These are phyloP conservation scores for Amphiduros pacificus DNA, from an alignment of 2,888 invertebrate species.

Conservation along the genomic window DNA sequence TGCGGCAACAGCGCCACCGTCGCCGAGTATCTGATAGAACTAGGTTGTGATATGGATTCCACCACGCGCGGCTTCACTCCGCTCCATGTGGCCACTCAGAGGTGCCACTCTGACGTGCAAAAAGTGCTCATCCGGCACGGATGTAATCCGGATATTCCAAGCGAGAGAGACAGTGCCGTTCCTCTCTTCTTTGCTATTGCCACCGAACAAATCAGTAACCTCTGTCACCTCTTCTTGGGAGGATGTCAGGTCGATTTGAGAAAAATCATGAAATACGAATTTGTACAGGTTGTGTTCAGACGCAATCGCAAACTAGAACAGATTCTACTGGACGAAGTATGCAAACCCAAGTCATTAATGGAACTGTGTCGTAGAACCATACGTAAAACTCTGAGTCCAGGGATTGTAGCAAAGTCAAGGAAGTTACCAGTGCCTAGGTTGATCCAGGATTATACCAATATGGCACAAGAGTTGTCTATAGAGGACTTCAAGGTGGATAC, in stretches of 20 bases:
- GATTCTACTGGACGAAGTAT: background rate
- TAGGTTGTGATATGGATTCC: background rate
- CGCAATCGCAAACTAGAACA: background rate
- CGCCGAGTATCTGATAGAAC: background rate
- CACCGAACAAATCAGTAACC: background rate
- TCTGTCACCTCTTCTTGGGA: background rate
- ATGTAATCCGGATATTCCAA: background rate
- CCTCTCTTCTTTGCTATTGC: background rate
- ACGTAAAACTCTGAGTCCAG: no score
- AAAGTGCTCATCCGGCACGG: background rate
- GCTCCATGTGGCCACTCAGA: background rate
- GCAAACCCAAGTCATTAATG: background rate
- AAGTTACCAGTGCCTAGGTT: no score
- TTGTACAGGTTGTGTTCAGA: background rate
- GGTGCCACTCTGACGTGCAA: background rate
- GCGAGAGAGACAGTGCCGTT: background rate
- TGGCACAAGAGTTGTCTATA: no score
- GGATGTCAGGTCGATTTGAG: background rate
- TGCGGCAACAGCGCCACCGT: background rate
- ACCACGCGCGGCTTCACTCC: background rate
- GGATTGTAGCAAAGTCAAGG: no score
- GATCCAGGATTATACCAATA: no score
- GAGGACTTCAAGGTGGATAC: no score
- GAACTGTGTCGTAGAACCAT: background rate
- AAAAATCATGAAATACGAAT: background rate